These are phyloP conservation scores for Papilio demoleus DNA, from an alignment of 2,888 invertebrate genomes.

Conservation along the genomic window DNA sequence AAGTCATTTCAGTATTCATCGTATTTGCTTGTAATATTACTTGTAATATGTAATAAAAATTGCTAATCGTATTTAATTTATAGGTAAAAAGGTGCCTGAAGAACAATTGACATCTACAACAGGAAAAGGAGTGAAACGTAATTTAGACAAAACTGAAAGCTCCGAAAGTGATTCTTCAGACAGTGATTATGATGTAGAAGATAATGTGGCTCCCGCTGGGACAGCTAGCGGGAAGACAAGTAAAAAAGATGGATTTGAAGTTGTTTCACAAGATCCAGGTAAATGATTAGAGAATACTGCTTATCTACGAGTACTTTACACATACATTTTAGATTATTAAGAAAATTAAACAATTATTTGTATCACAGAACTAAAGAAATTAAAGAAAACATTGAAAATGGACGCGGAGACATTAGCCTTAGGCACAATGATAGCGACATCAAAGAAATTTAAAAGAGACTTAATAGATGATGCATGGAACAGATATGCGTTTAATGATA, in stretches of 20 bases:
- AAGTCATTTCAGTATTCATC: no score
- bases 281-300: constrained; percentile 33
- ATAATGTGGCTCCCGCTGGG: constrained; percentile 57
- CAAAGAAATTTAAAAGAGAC: constrained; percentile 95
- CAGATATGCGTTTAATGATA: constrained; percentile 96
- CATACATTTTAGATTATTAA: no score
- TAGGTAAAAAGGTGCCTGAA: constrained; percentile 69
- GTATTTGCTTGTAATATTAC: no score
- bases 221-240: constrained; percentile 60
- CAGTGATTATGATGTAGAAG: constrained; percentile 79
- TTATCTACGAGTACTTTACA: no score
- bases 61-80: no score
- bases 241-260: constrained; percentile 86
- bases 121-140: constrained; percentile 58
- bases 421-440: constrained; percentile 95
- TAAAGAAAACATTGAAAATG: constrained; percentile 87
- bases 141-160: constrained; percentile 67
- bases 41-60: no score
- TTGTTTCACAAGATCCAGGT: constrained; percentile 85
- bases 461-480: constrained; percentile 96
- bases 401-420: constrained; percentile 95
- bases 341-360: neutral
- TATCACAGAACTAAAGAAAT: constrained; percentile 74
- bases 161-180: constrained; percentile 73
- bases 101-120: constrained; percentile 46